Evolutionary conservation across 64 coral and sea anemone species (phyloP), one percentile per base, ranked within the genome.

Genomic region (Astreopora myriophthalma): DNA sequence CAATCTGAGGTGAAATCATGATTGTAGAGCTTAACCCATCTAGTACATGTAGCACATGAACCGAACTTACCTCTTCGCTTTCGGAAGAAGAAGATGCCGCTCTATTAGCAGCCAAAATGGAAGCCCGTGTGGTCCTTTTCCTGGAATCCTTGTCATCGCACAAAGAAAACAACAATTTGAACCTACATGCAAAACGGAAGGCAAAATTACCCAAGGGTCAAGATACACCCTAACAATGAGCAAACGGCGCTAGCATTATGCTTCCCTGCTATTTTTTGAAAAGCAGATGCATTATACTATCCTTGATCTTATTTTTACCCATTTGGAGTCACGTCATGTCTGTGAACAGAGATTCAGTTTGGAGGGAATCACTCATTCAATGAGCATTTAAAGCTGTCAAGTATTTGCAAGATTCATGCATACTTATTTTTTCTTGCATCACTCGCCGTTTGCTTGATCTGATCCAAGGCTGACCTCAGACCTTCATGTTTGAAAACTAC

Each of bases 401-500:
- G n/a, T n/a, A n/a, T n/a, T n/a, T 12, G 25, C 14, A 48, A 6
- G 19, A 24, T 68, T 7, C 8, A 16, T 34, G 66, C 79, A 61
- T 95, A 95, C 94, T 75, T 92, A 35, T 57, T 71, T 73, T 98
- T 95, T 83, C 87, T 85, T 70, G 94, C 23, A 55, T 98, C 96
- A 48, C 52, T 87, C 9, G 76, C 96, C 25, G 91, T 78, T 34
- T 82, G 86, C 48, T 75, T 88, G 6, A 88, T 91, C 79, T 96
- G 95, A 49, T 98, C 96, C 82, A 98, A 75, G 5, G 93, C 89
- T 30, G 86, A 48, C 57, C 89, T 92, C 24, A 98, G 73, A 14
- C 78, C 55, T 8, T 98, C 96, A 39, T 98, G 93, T 65, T 98
- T 98, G 48, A 98, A 98, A 92, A 98, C 95, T 95, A 49, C 13